A percentile compares a stretch with the other conserved stretches of the same genome.
Conservation (phyloP, 2,797 vertebrate species). For the Phalloptychus januarius region DNA sequence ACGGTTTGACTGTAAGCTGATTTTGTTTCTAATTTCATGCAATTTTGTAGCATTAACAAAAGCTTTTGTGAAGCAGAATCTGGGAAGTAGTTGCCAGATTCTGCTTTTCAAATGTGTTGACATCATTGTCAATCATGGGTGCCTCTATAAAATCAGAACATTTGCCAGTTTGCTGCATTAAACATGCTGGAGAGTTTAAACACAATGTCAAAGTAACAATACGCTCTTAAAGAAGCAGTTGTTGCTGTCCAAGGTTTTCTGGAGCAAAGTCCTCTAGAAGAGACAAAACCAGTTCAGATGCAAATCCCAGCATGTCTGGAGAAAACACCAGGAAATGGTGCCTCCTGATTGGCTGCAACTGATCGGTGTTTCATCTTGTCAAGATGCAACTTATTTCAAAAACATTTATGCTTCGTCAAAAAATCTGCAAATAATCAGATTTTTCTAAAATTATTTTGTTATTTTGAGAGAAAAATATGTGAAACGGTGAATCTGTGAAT, state of each 20-base stretch:
- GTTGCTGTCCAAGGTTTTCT: neutral
- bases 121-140: neutral
- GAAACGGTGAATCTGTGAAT: too few relatives aligned
- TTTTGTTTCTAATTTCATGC: neutral
- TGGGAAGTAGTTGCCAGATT: neutral
- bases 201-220: neutral
- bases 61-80: too few relatives aligned
- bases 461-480: too few relatives aligned
- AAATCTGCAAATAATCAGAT: too few relatives aligned
- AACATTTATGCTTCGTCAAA: too few relatives aligned
- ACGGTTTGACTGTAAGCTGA: neutral
- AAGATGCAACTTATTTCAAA: neutral
- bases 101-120: neutral
- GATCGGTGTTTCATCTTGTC: neutral
- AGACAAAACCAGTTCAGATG: neutral
- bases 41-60: neutral
- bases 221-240: neutral
- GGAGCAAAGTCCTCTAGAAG: neutral
- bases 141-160: neutral
- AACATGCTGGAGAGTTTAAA: neutral
- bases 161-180: neutral
- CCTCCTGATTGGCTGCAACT: too few relatives aligned
- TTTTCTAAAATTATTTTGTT: too few relatives aligned
- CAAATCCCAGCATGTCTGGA: too few relatives aligned
- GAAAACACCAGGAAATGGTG: too few relatives aligned